Base-by-base conservation (phyloP, 1,140 invertebrate species). In the Manduca sexta region DNA sequence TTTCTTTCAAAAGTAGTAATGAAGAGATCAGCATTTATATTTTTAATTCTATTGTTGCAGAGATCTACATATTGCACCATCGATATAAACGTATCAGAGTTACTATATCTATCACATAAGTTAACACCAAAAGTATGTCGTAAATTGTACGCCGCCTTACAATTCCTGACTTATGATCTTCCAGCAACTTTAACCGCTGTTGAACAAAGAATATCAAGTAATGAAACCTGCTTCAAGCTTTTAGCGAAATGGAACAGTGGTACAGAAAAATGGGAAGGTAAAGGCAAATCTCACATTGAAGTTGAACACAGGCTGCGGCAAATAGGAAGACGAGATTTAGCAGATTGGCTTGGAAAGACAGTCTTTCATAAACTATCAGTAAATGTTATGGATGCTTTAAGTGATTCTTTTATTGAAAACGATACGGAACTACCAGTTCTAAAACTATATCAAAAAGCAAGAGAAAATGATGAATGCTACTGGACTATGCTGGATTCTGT, bases 301-400 rank as follows among this genome's bases (percentile, higher is more conserved):
- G 45, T 91, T 5, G 69, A 70, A 26, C 86, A 82, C 30, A 82
- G 89, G 52, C 60, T 92, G 7, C 76, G 87, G 18, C 89, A 91
- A 77, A 70, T 92, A 38, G 85, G 84, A 52, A 88, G 84, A 58
- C 53, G 56, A 3, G 84, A 90, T 52, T 56, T 92, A 48, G 89
- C 90, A 0, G 82, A 90, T 64, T 91, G 89, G 89, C 56, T 92
- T 1, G 88, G 89, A 6, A 86, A 71, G 48, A 87, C 84, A 2
- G 85, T 88, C 2, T 91, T 91, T 70, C 69, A 86, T 45, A 74
- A 90, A 55, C 64, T 91, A 33, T 86, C 87, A 10, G 78, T 81
- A 50, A 88, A 91, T 62, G 67, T 91, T 33, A 75, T 88, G 63
- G 79, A 83, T 47, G 74, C 77, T 13, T 53, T 73, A 17, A 45